Percentiles rank a stretch among this genome's conserved stretches.
Evolutionary conservation across 2,888 invertebrate genomes (phyloP).

Genomic region (Orthonychiurus folsomi): DNA sequence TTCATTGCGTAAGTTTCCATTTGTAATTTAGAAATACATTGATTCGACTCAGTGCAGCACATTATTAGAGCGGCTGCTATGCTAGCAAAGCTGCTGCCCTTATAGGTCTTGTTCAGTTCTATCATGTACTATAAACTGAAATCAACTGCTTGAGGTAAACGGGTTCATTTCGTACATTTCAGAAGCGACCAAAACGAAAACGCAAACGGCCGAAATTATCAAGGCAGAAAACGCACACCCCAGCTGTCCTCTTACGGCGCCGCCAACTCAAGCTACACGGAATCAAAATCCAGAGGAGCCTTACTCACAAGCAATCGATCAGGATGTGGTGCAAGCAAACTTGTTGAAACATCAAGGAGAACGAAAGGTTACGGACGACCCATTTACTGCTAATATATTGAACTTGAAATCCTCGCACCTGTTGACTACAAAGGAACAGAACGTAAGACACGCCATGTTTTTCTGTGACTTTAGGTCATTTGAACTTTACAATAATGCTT

Average conservation of each 20-base stretch:
- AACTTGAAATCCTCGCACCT: constrained; percentile 46
- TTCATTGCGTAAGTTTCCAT: not conserved
- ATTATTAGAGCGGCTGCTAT: too few species aligned
- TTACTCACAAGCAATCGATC: constrained; percentile 29
- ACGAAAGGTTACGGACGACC: constrained; percentile 39
- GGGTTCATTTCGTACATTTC: too few species aligned
- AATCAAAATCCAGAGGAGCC: constrained; percentile 36
- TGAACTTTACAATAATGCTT: too few species aligned
- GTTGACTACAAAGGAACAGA: constrained; percentile 59
- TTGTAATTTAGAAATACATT: not conserved
- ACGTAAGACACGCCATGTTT: constrained; percentile 46
- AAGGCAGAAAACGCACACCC: constrained; percentile 71
- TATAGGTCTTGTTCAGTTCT: too few species aligned
- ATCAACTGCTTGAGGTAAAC: too few species aligned
- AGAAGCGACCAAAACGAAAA: constrained; percentile 24
- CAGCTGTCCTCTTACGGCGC: constrained; percentile 43
- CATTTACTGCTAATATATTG: constrained; percentile 36
- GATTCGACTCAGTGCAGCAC: too few species aligned
- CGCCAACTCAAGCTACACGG: constrained; percentile 39
- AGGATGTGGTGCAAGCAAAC: constrained; percentile 12
- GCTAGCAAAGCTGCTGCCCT: too few species aligned
- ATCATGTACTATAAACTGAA: too few species aligned
- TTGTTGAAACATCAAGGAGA: constrained; percentile 20
- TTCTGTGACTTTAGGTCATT: not conserved
- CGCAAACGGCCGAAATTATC: constrained; percentile 59